A percentile compares a stretch with the other conserved stretches of the same genome.
phyloP scores from a whole-genome alignment of 2,797 vertebrate genomes.

The Darevskia mixta region DNA sequence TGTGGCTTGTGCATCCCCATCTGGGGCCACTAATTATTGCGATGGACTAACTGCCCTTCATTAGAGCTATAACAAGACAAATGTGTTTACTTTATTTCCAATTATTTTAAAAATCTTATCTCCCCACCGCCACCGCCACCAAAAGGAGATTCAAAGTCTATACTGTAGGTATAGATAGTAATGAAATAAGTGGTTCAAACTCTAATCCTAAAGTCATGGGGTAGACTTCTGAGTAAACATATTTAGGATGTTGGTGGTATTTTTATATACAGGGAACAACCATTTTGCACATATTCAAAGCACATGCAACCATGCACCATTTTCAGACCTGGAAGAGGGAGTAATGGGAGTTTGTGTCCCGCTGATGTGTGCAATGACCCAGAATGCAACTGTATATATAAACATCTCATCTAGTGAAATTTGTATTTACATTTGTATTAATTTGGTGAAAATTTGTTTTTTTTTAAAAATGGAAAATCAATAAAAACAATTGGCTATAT shows the following conservation, averaged over 20 bases:
- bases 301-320: no score
- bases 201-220: background rate
- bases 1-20: background rate
- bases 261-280: no score
- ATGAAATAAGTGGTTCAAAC: background rate
- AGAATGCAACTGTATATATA: no score
- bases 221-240: background rate
- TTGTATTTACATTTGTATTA: no score
- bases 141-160: background rate
- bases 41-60: background rate
- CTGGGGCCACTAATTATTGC: background rate
- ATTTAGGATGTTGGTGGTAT: background rate
- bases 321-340: no score
- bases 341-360: no score
- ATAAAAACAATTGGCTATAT: background rate
- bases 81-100: slow-evolving; percentile 1
- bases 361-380: no score
- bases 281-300: no score
- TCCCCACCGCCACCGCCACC: no score
- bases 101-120: background rate
- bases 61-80: background rate
- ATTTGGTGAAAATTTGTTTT: no score
- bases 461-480: no score
- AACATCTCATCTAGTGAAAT: no score
- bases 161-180: background rate